Percentiles rank a stretch among this genome's conserved stretches.
Evolutionary conservation across 2,113 vertebrate species (phyloP).

Genomic region (Fregata magnificens): DNA sequence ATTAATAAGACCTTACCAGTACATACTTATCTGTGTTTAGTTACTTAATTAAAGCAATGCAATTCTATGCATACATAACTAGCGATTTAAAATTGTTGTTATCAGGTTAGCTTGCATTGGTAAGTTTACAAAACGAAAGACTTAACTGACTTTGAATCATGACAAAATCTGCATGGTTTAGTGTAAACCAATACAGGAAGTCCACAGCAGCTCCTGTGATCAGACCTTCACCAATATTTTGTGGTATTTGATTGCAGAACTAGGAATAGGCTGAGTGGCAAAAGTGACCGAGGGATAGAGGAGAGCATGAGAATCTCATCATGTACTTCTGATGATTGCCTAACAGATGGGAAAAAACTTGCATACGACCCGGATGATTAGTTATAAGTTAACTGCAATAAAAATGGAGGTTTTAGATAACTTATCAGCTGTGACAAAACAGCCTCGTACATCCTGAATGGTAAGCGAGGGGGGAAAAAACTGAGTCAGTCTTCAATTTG

Average conservation of each 20-base stretch:
- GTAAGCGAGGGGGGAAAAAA: not conserved
- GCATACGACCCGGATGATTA: not conserved
- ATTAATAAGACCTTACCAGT: not conserved
- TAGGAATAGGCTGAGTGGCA: not conserved
- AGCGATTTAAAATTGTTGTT: not conserved
- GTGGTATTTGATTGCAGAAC: not conserved
- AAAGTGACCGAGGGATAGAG: not conserved
- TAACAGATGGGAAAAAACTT: not conserved
- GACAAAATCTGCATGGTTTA: not conserved
- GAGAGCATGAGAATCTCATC: fast-evolving
- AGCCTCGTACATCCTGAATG: fast-evolving
- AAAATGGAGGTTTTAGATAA: not conserved
- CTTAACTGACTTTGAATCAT: not conserved
- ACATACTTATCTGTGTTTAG: not conserved
- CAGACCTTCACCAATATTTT: not conserved
- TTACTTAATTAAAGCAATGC: not conserved
- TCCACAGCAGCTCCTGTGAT: not conserved
- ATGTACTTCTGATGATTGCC: not conserved
- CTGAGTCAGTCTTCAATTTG: not conserved
- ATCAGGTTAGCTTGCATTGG: not conserved
- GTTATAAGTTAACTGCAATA: not conserved
- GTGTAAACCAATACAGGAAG: fast-evolving
- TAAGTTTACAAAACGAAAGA: not conserved
- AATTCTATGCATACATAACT: not conserved
- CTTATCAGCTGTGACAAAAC: not conserved